Conservation (phyloP, 2,888 invertebrate species). For the Folsomia manolachei region DNA sequence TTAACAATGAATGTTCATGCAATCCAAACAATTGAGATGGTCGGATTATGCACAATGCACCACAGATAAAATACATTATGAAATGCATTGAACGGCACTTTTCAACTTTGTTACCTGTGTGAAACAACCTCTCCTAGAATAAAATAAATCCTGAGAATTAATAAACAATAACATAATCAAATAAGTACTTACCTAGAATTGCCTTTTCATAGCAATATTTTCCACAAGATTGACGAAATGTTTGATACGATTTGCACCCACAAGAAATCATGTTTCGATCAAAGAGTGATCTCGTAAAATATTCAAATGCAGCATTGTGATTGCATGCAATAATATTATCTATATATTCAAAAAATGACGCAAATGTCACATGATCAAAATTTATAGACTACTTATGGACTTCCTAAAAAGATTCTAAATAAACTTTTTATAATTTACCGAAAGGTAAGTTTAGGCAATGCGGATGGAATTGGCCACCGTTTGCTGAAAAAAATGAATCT, state of each 20-base stretch:
- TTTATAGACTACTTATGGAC: too few relatives aligned
- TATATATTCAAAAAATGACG: neutral
- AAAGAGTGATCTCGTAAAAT: constrained; percentile 24
- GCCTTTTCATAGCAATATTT: constrained; percentile 20
- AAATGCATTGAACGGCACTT: too few relatives aligned
- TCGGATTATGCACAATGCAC: too few relatives aligned
- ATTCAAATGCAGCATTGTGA: constrained; percentile 27
- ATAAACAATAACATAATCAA: too few relatives aligned
- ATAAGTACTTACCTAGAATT: constrained; percentile 28
- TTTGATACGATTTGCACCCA: constrained; percentile 31
- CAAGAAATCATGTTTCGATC: constrained; percentile 21
- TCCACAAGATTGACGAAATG: constrained; percentile 25
- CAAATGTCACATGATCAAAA: too few relatives aligned
- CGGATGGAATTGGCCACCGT: constrained; percentile 29
- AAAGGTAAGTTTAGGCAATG: too few relatives aligned
- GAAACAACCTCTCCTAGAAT: constrained; percentile 32
- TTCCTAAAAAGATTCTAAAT: too few relatives aligned
- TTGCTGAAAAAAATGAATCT: too few relatives aligned
- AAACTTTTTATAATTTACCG: too few relatives aligned
- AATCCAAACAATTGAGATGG: neutral
- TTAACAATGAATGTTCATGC: neutral
- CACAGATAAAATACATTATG: too few relatives aligned
- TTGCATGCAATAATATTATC: constrained; percentile 15
- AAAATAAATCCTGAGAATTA: too few relatives aligned
- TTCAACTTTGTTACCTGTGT: constrained; percentile 24